phyloP scores from a whole-genome alignment of 2,797 vertebrate species.

The Gallinago nigripennis region DNA sequence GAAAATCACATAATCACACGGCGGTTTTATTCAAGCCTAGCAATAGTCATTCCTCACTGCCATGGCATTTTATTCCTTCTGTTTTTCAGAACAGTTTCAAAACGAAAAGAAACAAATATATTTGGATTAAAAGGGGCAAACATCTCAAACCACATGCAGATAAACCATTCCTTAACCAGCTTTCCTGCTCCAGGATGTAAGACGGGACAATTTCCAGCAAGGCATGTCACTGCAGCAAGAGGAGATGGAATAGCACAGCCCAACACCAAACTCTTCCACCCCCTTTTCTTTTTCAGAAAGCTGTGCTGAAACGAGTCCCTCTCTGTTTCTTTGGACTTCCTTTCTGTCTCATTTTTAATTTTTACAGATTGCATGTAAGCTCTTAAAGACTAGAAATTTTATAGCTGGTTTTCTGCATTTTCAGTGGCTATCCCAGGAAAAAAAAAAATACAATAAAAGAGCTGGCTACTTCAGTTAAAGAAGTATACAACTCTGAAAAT shows the following conservation, averaged over 20 bases:
- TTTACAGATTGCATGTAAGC: neutral
- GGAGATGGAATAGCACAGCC: neutral
- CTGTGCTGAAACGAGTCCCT: neutral
- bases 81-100: neutral
- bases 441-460: neutral
- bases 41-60: neutral
- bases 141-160: neutral
- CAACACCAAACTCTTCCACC: neutral
- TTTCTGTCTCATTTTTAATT: neutral
- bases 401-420: neutral
- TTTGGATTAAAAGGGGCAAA: neutral
- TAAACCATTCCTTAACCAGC: neutral
- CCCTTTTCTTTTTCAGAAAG: neutral
- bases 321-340: neutral
- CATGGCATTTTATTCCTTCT: neutral
- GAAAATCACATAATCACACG: neutral
- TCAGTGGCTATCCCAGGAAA: neutral
- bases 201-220: neutral
- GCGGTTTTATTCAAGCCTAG: neutral
- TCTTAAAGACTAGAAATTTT: neutral
- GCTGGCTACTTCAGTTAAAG: neutral
- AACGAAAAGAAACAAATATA: neutral
- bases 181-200: neutral
- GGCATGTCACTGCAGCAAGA: neutral
- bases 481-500: rapidly evolving